Evolutionary conservation across 2,888 invertebrate species (phyloP).

Genomic region (Yponomeuta plumbellus): DNA sequence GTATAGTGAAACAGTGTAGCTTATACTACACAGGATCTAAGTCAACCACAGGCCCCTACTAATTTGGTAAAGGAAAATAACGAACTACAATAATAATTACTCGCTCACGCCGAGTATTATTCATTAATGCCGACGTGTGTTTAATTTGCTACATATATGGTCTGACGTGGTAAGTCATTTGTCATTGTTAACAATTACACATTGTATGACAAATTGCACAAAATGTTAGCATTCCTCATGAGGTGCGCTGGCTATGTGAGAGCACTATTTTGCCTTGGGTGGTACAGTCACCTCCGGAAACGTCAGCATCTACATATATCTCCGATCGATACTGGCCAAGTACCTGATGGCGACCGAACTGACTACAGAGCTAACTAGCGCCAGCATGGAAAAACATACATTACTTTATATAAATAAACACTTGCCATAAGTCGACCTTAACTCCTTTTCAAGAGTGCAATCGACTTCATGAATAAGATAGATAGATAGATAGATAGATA

Average conservation of each 20-base stretch:
- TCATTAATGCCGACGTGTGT: not conserved
- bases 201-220: constrained; percentile 11
- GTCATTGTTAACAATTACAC: constrained; percentile 3
- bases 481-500: too few relatives aligned
- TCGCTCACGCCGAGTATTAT: not conserved
- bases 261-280: not conserved
- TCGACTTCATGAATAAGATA: too few relatives aligned
- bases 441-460: too few relatives aligned
- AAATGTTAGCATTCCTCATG: constrained; percentile 5
- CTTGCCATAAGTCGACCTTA: too few relatives aligned
- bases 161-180: not conserved
- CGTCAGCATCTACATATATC: not conserved
- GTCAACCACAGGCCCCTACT: too few relatives aligned
- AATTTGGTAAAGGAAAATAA: not conserved
- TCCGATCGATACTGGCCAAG: not conserved
- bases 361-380: too few relatives aligned
- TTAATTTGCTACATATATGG: constrained; percentile 1
- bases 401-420: too few relatives aligned
- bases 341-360: too few relatives aligned
- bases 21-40: too few relatives aligned
- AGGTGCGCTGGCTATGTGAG: not conserved
- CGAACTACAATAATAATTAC: not conserved
- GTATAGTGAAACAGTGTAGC: too few relatives aligned
- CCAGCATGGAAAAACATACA: too few relatives aligned
- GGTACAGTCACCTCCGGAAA: not conserved